These are phyloP conservation scores for Ciona savignyi DNA, from an alignment of 23 tunicate species.

Conservation along the genomic window DNA sequence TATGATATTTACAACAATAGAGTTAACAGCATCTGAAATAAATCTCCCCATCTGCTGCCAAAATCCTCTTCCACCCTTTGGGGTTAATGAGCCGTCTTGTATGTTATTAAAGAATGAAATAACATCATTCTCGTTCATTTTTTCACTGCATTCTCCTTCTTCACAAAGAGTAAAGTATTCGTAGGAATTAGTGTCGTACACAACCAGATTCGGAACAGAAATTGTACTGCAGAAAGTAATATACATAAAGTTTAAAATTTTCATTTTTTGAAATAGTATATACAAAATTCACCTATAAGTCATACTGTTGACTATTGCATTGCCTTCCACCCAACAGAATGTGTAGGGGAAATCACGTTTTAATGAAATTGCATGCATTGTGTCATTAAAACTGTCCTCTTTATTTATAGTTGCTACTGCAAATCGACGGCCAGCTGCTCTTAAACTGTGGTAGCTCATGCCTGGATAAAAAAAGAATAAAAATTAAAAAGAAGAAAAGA, in stretches of 20 bases:
- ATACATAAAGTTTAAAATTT: no score
- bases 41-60: conserved; percentile 35
- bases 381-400: conserved; percentile 19
- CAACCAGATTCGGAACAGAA: conserved; percentile 57
- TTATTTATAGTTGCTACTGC: conserved; percentile 47
- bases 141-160: conserved; percentile 5
- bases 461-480: conserved; percentile 14
- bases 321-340: conserved; percentile 76
- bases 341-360: conserved; percentile 29
- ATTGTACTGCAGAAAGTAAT: conserved; percentile 43
- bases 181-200: conserved; percentile 36
- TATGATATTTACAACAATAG: conserved; percentile 44
- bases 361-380: conserved; percentile 28
- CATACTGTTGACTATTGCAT: conserved; percentile 61
- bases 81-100: conserved; percentile 23
- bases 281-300: conserved; percentile 34
- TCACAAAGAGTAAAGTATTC: conserved; percentile 35
- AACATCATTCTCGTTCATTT: conserved; percentile 24
- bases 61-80: conserved; percentile 58
- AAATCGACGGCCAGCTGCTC: conserved; percentile 29
- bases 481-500: not conserved
- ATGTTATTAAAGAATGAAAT: conserved; percentile 37
- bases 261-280: not conserved
- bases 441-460: conserved; percentile 25
- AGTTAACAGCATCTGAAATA: conserved; percentile 9